A percentile compares a stretch with the other conserved stretches of the same genome.
Conservation (phyloP, 2,888 invertebrate genomes). For the Acanthosepion esculentum region DNA sequence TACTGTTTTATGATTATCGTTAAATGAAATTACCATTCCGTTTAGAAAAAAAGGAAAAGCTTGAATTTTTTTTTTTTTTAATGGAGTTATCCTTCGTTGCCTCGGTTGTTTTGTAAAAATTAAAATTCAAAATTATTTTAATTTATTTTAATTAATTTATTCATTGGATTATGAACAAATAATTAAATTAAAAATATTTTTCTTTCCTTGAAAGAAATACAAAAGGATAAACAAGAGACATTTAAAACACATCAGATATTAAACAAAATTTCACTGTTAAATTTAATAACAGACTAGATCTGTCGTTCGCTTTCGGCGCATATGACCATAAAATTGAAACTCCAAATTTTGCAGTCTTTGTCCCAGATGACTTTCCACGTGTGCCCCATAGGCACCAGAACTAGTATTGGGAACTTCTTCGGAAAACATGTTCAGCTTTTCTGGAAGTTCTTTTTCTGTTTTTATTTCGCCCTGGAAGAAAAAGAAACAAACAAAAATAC, state of each 20-base stretch:
- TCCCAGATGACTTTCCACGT: constrained; percentile 65
- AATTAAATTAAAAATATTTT: neutral
- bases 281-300: constrained; percentile 71
- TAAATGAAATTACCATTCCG: too few species aligned
- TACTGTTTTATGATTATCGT: too few species aligned
- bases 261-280: neutral
- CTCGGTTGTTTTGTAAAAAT: too few species aligned
- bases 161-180: neutral
- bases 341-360: constrained; percentile 68
- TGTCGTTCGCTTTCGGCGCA: constrained; percentile 67
- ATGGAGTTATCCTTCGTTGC: too few species aligned
- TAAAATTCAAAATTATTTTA: too few species aligned
- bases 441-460: constrained; percentile 66
- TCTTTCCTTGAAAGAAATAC: neutral
- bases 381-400: constrained; percentile 71
- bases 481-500: neutral
- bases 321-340: constrained; percentile 67
- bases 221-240: neutral
- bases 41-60: too few species aligned
- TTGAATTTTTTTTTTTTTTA: too few species aligned
- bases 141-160: neutral
- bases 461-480: constrained; percentile 65
- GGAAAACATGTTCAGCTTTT: constrained; percentile 67
- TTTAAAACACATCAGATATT: neutral
- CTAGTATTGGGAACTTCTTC: constrained; percentile 71